These are phyloP conservation scores for Phenganax subtilis DNA, from an alignment of 92 coral and sea anemone genomes.

Conservation along the genomic window DNA sequence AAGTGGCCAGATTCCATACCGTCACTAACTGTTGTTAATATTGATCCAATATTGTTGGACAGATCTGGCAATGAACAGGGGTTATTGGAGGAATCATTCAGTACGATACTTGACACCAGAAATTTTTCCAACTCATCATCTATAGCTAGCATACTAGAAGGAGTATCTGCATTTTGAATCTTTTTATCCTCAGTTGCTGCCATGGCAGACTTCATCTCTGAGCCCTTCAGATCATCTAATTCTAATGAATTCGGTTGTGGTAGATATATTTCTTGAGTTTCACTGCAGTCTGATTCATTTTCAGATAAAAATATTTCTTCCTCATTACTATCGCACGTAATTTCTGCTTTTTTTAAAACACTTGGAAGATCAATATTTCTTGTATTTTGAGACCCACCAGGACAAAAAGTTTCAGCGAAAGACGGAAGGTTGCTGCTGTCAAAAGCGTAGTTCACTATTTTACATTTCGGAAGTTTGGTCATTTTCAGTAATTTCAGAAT, in stretches of 20 bases:
- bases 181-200: background rate
- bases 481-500: slow-evolving; percentile 7
- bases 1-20: slow-evolving; percentile 9
- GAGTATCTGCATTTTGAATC: background rate
- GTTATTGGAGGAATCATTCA: background rate
- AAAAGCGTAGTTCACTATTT: slow-evolving; percentile 71
- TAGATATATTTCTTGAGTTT: background rate
- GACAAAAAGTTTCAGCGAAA: background rate
- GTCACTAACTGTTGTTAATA: slow-evolving; percentile 4
- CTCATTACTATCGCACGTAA: background rate
- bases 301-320: slow-evolving; percentile 30
- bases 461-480: slow-evolving; percentile 51
- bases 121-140: slow-evolving; percentile 36
- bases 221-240: background rate
- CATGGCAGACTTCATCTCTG: background rate
- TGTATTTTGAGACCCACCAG: background rate
- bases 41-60: slow-evolving; percentile 23
- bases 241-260: background rate
- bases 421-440: slow-evolving; percentile 64
- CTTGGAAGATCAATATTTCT: slow-evolving; percentile 12
- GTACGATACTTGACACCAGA: slow-evolving; percentile 23
- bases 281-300: slow-evolving; percentile 11
- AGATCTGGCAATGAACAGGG: slow-evolving; percentile 22
- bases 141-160: slow-evolving; percentile 24
- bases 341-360: background rate